Percentiles rank a stretch among this genome's conserved stretches.
These are phyloP conservation scores for Protonemura montana DNA, from an alignment of 2,888 invertebrate genomes.

Conservation along the genomic window DNA sequence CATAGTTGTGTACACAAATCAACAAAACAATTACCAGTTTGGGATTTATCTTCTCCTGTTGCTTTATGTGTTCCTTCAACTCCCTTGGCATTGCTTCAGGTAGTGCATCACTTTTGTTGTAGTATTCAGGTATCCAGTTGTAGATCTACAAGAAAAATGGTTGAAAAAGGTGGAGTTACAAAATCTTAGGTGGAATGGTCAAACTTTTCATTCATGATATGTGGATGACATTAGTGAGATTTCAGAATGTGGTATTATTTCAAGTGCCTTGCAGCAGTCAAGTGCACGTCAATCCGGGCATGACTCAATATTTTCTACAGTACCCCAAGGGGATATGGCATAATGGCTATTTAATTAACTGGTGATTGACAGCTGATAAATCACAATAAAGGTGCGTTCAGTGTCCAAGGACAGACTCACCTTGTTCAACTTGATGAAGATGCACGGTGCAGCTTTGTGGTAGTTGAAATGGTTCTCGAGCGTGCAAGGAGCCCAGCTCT, in stretches of 20 bases:
- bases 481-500: slow-evolving; percentile 81
- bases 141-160: slow-evolving; percentile 68
- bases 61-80: slow-evolving; percentile 72
- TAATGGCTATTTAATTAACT: not conserved
- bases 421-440: slow-evolving; percentile 94
- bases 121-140: slow-evolving; percentile 86
- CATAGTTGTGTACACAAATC: no score
- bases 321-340: not conserved
- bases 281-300: not conserved
- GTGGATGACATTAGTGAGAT: no score
- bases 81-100: slow-evolving; percentile 78
- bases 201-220: no score
- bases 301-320: not conserved
- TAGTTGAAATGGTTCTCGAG: slow-evolving; percentile 88
- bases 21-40: not conserved
- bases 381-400: not conserved
- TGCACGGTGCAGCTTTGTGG: slow-evolving; percentile 90
- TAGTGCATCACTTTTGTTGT: slow-evolving; percentile 73
- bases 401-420: slow-evolving; percentile 55
- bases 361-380: not conserved
- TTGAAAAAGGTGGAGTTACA: no score
- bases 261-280: not conserved
- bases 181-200: no score
- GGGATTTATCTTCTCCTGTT: not conserved
- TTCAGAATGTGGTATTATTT: not conserved